Evolutionary conservation across 1,140 invertebrate species (phyloP).

Genomic region (Drosophila albomicans): DNA sequence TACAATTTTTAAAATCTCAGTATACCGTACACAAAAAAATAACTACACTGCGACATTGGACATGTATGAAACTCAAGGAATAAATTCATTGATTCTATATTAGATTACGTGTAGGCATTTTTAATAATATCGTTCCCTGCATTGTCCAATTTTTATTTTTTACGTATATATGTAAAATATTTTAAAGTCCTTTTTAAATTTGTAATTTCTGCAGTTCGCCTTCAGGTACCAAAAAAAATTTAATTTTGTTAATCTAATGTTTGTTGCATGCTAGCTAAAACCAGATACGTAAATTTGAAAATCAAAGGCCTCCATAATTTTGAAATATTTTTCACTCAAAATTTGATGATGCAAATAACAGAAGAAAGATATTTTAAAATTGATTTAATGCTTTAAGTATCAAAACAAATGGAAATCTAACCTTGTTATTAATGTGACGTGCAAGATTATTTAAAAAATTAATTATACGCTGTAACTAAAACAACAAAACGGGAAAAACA

Average conservation of each 20-base stretch:
- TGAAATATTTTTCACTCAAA: slow-evolving; percentile 56
- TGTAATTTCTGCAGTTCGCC: slow-evolving; percentile 30
- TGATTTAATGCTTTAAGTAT: slow-evolving; percentile 67
- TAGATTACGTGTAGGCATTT: slow-evolving; percentile 53
- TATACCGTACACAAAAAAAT: slow-evolving; percentile 46
- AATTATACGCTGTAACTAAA: slow-evolving; percentile 60
- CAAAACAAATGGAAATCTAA: slow-evolving; percentile 42
- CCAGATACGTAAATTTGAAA: slow-evolving; percentile 80
- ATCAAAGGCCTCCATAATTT: slow-evolving; percentile 68
- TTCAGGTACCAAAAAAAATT: slow-evolving; percentile 34
- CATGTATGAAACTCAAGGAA: slow-evolving; percentile 54
- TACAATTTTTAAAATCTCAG: slow-evolving; percentile 64
- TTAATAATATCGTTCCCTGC: slow-evolving; percentile 27
- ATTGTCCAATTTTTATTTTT: slow-evolving; percentile 16
- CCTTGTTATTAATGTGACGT: slow-evolving; percentile 73
- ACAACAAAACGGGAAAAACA: slow-evolving; percentile 21
- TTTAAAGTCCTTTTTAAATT: slow-evolving; percentile 37
- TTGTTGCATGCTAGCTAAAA: slow-evolving; percentile 62
- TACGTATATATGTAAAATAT: slow-evolving; percentile 17
- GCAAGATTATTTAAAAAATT: slow-evolving; percentile 67
- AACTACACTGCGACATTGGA: slow-evolving; percentile 29
- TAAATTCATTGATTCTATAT: slow-evolving; percentile 45
- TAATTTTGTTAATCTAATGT: slow-evolving; percentile 38
- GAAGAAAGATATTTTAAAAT: slow-evolving; percentile 53
- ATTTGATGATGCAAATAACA: slow-evolving; percentile 53